Base-by-base conservation (phyloP, 64 coral and sea anemone species). In the Montipora capricornis region DNA sequence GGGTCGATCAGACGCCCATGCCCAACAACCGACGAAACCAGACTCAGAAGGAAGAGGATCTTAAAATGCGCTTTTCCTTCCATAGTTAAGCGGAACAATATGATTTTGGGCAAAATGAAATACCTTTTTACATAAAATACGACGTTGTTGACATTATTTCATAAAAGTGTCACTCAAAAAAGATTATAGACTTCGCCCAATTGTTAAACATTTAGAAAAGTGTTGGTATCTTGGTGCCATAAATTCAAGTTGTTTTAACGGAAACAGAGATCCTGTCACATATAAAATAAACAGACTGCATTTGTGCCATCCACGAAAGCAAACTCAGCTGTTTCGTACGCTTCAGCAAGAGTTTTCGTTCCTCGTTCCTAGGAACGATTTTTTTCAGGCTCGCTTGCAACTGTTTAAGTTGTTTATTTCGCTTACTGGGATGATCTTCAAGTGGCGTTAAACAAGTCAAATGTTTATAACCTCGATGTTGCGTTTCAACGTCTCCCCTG, bases 1-100 rank as follows among this genome's bases (percentile, higher is more conserved):
- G 96, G 96, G 59, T 98, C 90, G 4, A 93, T 49, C 89, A 98
- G 71, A 67, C 74, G 89, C 0, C 93, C 96, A 87, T 95, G 96
- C 20, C 96, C 93, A 64, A 20, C 45, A 2, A 90, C 87, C 6
- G 77, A 13, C 53, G 49, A 29, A 68, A 81, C 26, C 8, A 94
- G 45, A 55, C 58, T 84, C 17, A 66, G 20, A 14, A 29, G 22
- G 4, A 80, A 37, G 19, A 90, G 70, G 58, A 74, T 53, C 11
- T 61, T 16, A 47, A 93, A 61, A 17, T 75, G 47, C 10, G 49
- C 19, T 81, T 55, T 15, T 51, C 58, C 20, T 14, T 13, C 9
- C 44, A 80, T 80, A 0, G 52, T 5, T 13, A 29, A 71, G 5
- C 15, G 15, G 12, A 66, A 66, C 11, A 66, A 24, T n/a, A 20